These are phyloP conservation scores for Mesitornis unicolor DNA, from an alignment of 2,113 vertebrate genomes.

Conservation along the genomic window DNA sequence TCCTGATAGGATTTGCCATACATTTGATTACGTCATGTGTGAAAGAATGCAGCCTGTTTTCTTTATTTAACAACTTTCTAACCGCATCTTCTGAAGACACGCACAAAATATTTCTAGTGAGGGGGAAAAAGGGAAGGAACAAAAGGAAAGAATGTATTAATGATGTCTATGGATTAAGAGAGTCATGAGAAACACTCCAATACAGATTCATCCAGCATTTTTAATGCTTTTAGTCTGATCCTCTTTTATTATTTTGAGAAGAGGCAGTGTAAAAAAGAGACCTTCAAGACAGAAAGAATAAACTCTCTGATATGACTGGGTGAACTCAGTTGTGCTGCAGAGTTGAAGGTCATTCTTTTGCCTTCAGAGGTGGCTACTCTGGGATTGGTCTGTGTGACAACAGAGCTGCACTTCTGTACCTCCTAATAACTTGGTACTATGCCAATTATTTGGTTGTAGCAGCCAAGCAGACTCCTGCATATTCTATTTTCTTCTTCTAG, in stretches of 20 bases:
- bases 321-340: neutral
- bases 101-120: neutral
- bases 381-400: neutral
- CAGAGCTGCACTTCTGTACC: neutral
- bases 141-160: neutral
- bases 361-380: neutral
- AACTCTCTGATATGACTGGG: neutral
- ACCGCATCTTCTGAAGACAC: neutral
- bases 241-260: neutral
- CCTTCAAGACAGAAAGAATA: neutral
- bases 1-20: neutral
- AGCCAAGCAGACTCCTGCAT: neutral
- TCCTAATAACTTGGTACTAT: neutral
- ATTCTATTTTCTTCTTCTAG: neutral
- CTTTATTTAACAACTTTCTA: neutral
- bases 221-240: neutral
- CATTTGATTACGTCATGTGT: neutral
- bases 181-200: neutral
- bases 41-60: neutral
- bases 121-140: no score
- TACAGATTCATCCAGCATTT: neutral
- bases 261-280: neutral
- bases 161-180: fast-evolving
- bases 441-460: neutral
- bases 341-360: neutral